Percentiles rank a stretch among this genome's conserved stretches.
These are phyloP conservation scores for Cataglyphis altisquamis DNA, from an alignment of 2,888 invertebrate species.

Conservation along the genomic window DNA sequence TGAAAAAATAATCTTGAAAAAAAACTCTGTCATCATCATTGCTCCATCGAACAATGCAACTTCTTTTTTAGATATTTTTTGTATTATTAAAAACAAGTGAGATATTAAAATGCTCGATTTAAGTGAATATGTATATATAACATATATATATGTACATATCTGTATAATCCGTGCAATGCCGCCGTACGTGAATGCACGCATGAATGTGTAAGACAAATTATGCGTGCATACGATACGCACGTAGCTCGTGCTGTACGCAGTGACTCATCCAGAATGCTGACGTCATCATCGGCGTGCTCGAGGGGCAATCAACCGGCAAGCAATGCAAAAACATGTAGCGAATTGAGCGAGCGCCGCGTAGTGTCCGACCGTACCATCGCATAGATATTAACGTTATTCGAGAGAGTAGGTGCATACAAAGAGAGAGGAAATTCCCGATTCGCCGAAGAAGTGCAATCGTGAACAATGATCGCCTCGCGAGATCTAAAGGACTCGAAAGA, in stretches of 20 bases:
- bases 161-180: not conserved
- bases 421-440: conserved; percentile 8
- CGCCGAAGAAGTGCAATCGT: not conserved
- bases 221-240: conserved; percentile 45
- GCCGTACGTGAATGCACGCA: conserved; percentile 3
- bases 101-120: too few relatives aligned
- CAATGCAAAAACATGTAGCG: conserved; percentile 71
- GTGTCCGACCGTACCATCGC: conserved; percentile 58
- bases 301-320: conserved; percentile 77
- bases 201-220: conserved; percentile 53
- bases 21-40: too few relatives aligned
- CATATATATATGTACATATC: not conserved
- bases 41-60: too few relatives aligned
- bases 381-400: conserved; percentile 50
- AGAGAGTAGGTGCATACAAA: conserved; percentile 14
- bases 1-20: too few relatives aligned
- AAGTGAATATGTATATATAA: too few relatives aligned
- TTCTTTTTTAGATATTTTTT: not conserved
- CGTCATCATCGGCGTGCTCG: conserved; percentile 70
- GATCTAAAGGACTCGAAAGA: conserved; percentile 19
- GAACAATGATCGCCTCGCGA: not conserved
- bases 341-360: conserved; percentile 64
- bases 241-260: conserved; percentile 53
- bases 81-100: too few relatives aligned
- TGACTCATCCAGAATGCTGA: conserved; percentile 74